phyloP scores from a whole-genome alignment of 2,113 vertebrate species.

The Cephalopholis sonnerati region DNA sequence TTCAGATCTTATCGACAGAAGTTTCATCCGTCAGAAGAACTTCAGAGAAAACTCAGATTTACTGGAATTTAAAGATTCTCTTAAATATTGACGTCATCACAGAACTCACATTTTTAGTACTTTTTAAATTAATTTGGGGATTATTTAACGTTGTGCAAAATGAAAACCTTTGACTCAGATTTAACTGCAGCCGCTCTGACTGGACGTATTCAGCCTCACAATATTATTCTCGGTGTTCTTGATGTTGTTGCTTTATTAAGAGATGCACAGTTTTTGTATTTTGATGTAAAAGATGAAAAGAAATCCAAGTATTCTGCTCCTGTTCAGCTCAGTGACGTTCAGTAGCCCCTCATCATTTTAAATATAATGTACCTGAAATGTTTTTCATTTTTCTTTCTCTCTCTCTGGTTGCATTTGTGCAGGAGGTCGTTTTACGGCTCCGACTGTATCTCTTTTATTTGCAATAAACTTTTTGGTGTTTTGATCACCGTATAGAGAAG shows the following conservation, averaged over 20 bases:
- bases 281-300: slow-evolving; percentile 44
- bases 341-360: slow-evolving; percentile 48
- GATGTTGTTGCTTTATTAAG: slow-evolving; percentile 50
- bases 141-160: not conserved
- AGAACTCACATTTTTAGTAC: not conserved
- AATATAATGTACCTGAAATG: slow-evolving; percentile 26
- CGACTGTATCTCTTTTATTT: slow-evolving; percentile 67
- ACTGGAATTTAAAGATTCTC: no score
- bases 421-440: slow-evolving; percentile 34
- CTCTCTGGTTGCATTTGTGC: slow-evolving; percentile 67
- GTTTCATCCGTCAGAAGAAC: no score
- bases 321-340: slow-evolving; percentile 51
- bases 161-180: not conserved
- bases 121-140: not conserved
- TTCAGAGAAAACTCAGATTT: no score
- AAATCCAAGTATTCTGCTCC: slow-evolving; percentile 9
- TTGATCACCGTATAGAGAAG: slow-evolving; percentile 71
- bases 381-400: slow-evolving; percentile 29
- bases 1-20: not conserved
- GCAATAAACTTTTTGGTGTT: slow-evolving; percentile 81
- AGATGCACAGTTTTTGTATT: slow-evolving; percentile 62
- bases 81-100: not conserved
- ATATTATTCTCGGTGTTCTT: slow-evolving; percentile 29
- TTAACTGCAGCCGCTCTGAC: not conserved
- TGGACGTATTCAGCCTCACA: slow-evolving; percentile 12